Base-by-base conservation (phyloP, 2,888 invertebrate genomes). In the Hyalella azteca region DNA sequence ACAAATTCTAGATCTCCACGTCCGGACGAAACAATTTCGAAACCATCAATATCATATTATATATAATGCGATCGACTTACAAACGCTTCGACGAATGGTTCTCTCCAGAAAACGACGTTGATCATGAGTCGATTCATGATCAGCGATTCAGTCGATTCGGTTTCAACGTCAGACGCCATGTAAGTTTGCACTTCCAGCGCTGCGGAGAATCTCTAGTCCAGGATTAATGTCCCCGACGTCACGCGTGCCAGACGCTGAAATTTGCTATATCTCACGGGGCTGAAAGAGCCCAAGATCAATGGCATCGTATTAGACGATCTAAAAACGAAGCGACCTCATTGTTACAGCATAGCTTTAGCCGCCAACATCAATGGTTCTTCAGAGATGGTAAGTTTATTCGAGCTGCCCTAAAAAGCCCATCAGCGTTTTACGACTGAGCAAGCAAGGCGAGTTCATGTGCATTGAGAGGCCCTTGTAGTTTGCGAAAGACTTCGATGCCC, bases 331-430 rank as follows among this genome's bases (percentile, higher is more conserved):
- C 66, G 66, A 66, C 66, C 66, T 66, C 66, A 36, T 66, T 66
- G 66, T 66, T 66, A n/a, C n/a, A n/a, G 66, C 39, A 66, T n/a
- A 66, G 66, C 66, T 2, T 19, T 29, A 66, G 36, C 39, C 66
- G 66, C 66, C 66, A 66, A 36, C 66, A 32, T 36, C 66, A 36
- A 36, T 66, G 66, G 66, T n/a, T 32, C 66, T 36, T 36, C 66
- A 36, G 66, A 36, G 66, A 66, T 66, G 66, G 66, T 66, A 66
- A 66, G 66, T 66, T 66, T 66, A 66, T 66, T 66, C 66, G 66
- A 36, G 66, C 22, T 19, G 66, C 66, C 66, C 66, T 66, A 66
- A 66, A 66, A 66, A 66, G 36, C 66, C 36, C 66, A 66, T 66
- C 66, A 66, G 9, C 66, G 66, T 66, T 66, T 66, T 66, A 66